Evolutionary conservation across 2,888 invertebrate genomes (phyloP).

Genomic region (Odontothrips loti): DNA sequence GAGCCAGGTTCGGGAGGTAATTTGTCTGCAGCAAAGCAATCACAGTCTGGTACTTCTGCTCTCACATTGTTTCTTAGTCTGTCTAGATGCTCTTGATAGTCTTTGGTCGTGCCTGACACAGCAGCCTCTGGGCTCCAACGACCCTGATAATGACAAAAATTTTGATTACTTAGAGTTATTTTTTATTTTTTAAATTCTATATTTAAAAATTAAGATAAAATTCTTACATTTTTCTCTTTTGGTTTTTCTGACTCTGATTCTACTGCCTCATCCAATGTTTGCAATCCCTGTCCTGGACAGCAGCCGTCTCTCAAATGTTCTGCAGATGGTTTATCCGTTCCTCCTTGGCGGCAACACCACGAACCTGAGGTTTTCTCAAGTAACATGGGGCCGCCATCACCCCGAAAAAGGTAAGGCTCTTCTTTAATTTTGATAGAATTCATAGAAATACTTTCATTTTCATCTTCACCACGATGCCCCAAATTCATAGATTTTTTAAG

Average conservation of each 20-base stretch:
- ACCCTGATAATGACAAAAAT: slow-evolving; percentile 39
- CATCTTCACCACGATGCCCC: neutral
- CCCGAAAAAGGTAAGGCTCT: slow-evolving; percentile 56
- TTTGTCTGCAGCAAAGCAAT: slow-evolving; percentile 82
- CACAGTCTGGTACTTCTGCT: slow-evolving; percentile 84
- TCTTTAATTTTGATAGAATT: slow-evolving; percentile 46
- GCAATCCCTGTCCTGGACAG: slow-evolving; percentile 59
- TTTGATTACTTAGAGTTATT: neutral
- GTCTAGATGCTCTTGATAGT: slow-evolving; percentile 58
- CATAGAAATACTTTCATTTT: neutral
- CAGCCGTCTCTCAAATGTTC: slow-evolving; percentile 70
- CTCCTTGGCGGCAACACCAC: slow-evolving; percentile 69
- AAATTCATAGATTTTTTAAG: slow-evolving; percentile 43
- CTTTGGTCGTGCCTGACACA: slow-evolving; percentile 50
- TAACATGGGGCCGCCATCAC: slow-evolving; percentile 65
- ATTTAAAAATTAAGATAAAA: neutral
- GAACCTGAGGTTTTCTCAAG: slow-evolving; percentile 61
- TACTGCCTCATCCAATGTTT: slow-evolving; percentile 38
- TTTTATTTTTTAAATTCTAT: neutral
- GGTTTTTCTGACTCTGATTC: slow-evolving; percentile 47
- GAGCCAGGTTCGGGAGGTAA: slow-evolving; percentile 86
- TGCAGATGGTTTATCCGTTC: slow-evolving; percentile 65
- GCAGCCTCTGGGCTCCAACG: slow-evolving; percentile 41
- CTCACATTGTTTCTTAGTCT: slow-evolving; percentile 63
- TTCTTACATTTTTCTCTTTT: neutral